These are phyloP conservation scores for Heliconius sara DNA, from an alignment of 2,888 invertebrate species.

Conservation along the genomic window DNA sequence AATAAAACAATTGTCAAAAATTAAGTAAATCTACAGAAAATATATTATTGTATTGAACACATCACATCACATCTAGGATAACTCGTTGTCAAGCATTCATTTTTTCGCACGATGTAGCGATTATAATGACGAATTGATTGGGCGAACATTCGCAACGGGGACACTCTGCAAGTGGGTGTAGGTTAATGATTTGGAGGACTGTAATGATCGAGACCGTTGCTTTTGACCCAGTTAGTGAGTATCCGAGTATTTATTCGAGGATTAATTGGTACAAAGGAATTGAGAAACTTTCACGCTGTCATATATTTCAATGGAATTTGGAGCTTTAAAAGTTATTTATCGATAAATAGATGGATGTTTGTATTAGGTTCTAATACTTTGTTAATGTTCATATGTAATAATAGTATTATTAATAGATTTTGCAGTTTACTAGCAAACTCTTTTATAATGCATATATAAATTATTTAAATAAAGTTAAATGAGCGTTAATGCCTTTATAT, in stretches of 20 bases:
- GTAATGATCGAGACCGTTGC: conserved; percentile 66
- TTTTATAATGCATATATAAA: not conserved
- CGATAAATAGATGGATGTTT: conserved; percentile 9
- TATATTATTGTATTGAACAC: not conserved
- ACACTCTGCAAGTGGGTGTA: conserved; percentile 73
- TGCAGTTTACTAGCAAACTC: conserved; percentile 1
- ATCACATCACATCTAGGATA: not conserved
- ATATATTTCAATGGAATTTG: conserved; percentile 18
- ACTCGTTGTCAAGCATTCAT: conserved; percentile 49
- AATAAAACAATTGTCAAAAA: not conserved
- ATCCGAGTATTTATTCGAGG: conserved; percentile 34
- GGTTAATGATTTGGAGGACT: conserved; percentile 72
- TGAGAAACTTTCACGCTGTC: conserved; percentile 15
- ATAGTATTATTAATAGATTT: conserved; percentile 21
- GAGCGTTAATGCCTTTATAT: not conserved
- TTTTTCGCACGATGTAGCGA: conserved; percentile 71
- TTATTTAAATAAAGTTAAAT: not conserved
- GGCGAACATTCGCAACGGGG: conserved; percentile 69
- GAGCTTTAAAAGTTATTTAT: conserved; percentile 21
- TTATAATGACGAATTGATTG: conserved; percentile 81
- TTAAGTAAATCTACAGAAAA: not conserved
- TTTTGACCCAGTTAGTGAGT: conserved; percentile 61
- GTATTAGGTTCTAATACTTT: not conserved
- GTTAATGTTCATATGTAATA: conserved; percentile 1
- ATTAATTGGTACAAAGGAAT: conserved; percentile 41